Conservation (phyloP, 2,113 vertebrate species). For the Archilochus colubris region DNA sequence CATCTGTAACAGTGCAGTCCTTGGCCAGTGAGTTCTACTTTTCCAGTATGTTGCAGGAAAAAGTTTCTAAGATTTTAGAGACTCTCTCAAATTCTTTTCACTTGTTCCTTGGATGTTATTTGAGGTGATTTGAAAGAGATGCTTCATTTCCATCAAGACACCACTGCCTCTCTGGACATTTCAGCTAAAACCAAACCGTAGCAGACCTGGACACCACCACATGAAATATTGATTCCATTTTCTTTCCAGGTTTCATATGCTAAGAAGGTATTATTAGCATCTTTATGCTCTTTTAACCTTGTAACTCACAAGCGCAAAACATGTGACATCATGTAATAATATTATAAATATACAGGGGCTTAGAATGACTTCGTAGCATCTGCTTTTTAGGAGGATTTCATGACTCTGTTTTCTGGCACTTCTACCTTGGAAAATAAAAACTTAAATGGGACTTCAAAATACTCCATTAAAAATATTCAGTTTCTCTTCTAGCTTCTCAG, state of each 20-base stretch:
- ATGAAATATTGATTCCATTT: constrained; percentile 10
- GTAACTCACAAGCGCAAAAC: neutral
- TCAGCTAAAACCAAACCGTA: neutral
- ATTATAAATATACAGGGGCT: constrained; percentile 1
- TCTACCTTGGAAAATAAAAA: constrained; percentile 12
- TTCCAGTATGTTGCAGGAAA: neutral
- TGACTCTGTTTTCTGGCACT: constrained; percentile 11
- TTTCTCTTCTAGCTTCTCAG: neutral
- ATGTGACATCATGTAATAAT: neutral
- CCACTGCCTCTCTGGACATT: neutral
- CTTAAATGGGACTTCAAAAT: neutral
- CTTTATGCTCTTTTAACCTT: neutral
- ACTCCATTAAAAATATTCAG: constrained; percentile 27
- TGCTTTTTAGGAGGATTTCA: constrained; percentile 16
- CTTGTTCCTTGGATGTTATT: neutral
- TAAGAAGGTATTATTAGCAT: neutral
- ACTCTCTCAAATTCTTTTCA: neutral
- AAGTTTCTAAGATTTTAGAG: neutral
- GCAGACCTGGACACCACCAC: neutral
- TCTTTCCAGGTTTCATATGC: neutral
- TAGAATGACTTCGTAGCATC: neutral
- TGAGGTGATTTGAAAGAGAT: neutral
- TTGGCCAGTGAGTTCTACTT: neutral
- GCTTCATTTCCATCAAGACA: neutral
- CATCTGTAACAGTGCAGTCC: neutral